A percentile compares a stretch with the other conserved stretches of the same genome.
Evolutionary conservation across 2,797 vertebrate genomes (phyloP).

Genomic region (Hyperoplus lanceolatus): DNA sequence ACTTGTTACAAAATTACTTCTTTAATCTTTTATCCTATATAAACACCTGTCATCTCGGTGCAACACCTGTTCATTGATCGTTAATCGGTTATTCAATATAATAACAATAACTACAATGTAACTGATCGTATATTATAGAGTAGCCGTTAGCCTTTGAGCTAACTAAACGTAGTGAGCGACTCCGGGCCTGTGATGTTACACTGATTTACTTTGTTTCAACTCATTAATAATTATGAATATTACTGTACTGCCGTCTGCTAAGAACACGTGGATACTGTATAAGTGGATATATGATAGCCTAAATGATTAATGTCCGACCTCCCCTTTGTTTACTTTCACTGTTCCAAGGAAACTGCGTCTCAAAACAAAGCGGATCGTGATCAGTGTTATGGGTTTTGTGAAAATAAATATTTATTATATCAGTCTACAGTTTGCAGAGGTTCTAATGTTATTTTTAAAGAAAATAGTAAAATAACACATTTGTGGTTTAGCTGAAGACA

Average conservation of each 20-base stretch:
- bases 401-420: not conserved
- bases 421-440: too few relatives aligned
- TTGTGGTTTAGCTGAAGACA: not conserved
- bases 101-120: not conserved
- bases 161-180: conserved; percentile 34
- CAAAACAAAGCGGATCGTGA: conserved; percentile 45
- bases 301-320: not conserved
- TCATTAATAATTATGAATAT: rapidly evolving
- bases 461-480: not conserved
- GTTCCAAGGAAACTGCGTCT: conserved; percentile 8
- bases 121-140: not conserved
- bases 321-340: conserved; percentile 62
- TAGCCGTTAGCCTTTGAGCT: conserved; percentile 71
- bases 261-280: not conserved
- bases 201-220: not conserved
- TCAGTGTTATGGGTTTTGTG: not conserved
- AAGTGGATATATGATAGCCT: too few relatives aligned
- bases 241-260: rapidly evolving
- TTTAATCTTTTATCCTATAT: not conserved
- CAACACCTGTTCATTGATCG: rapidly evolving
- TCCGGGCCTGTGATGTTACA: conserved; percentile 24
- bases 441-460: not conserved
- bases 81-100: rapidly evolving
- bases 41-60: not conserved
- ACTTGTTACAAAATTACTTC: conserved; percentile 56